Percentiles rank a stretch among this genome's conserved stretches.
Evolutionary conservation across 37 sponge, comb jelly and placozoan genomes (phyloP).

Genomic region (Ianthella basta): DNA sequence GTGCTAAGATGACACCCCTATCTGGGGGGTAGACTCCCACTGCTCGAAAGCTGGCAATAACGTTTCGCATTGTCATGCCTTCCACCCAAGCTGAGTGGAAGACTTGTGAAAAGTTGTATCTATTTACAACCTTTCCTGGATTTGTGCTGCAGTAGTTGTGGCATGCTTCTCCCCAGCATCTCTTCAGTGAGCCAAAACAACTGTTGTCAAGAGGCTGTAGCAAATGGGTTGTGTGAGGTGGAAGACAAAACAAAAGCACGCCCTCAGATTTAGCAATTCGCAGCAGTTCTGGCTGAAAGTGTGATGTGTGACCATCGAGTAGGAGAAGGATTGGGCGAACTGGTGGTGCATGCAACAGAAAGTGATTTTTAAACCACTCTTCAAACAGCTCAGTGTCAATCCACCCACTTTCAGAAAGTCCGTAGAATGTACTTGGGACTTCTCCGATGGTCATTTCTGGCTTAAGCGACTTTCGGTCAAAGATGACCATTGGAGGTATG

Average conservation of each 20-base stretch:
- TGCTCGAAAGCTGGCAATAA: constrained; percentile 5
- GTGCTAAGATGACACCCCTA: constrained; percentile 9
- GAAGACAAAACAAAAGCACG: constrained; percentile 30
- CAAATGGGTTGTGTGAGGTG: constrained; percentile 46
- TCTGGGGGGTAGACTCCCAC: constrained; percentile 13
- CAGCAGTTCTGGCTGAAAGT: constrained; percentile 18
- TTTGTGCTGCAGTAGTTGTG: constrained; percentile 26
- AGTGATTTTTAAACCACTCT: constrained; percentile 36
- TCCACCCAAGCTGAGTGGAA: constrained; percentile 31
- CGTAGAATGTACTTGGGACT: constrained; percentile 51
- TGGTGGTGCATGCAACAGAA: constrained; percentile 33
- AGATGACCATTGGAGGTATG: constrained; percentile 44
- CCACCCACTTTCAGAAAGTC: constrained; percentile 47
- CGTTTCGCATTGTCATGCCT: constrained; percentile 24
- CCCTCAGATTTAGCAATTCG: constrained; percentile 24
- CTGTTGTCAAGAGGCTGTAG: constrained; percentile 50
- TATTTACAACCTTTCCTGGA: constrained; percentile 35
- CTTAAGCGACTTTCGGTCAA: constrained; percentile 19
- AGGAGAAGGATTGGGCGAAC: constrained; percentile 36
- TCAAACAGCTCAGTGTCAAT: constrained; percentile 43
- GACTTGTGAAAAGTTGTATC: constrained; percentile 25
- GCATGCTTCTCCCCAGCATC: constrained; percentile 31
- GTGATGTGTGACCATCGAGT: constrained; percentile 43
- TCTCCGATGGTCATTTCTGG: constrained; percentile 45
- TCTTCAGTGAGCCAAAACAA: constrained; percentile 43